phyloP scores from a whole-genome alignment of 2,113 vertebrate genomes.

The Motacilla alba region DNA sequence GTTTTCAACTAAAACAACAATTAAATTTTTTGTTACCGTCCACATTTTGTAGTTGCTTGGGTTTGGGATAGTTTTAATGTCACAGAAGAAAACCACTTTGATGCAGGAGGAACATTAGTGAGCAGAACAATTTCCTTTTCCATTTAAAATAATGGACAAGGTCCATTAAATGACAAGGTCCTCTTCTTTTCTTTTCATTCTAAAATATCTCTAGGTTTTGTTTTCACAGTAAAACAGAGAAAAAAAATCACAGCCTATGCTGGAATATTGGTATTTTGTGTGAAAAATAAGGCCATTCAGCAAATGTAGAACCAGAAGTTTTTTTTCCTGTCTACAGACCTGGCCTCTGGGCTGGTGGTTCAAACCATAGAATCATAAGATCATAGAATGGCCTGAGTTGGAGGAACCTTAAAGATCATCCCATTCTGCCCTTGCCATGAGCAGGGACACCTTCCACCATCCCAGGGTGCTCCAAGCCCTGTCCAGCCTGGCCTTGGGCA shows the following conservation, averaged over 20 bases:
- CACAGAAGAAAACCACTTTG: background rate
- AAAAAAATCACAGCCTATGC: background rate
- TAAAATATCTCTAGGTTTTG: background rate
- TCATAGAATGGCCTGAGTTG: background rate
- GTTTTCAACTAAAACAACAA: background rate
- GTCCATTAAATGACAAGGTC: background rate
- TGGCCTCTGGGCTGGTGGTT: background rate
- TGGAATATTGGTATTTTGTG: background rate
- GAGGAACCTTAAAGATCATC: background rate
- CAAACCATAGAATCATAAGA: background rate
- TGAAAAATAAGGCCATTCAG: background rate
- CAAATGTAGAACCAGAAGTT: background rate
- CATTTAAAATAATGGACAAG: background rate
- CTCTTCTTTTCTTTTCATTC: background rate
- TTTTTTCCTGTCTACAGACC: background rate
- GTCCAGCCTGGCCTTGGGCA: rapidly evolving
- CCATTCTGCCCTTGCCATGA: rapidly evolving
- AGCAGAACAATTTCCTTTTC: background rate
- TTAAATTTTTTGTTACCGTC: background rate
- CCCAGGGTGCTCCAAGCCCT: rapidly evolving
- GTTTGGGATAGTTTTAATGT: background rate
- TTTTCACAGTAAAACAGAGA: background rate
- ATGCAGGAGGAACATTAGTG: background rate
- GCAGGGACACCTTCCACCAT: rapidly evolving
- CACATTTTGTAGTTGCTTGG: background rate